Percentiles rank a stretch among this genome's conserved stretches.
phyloP scores from a whole-genome alignment of 2,888 invertebrate species.

The Scaptomyza reducta region DNA sequence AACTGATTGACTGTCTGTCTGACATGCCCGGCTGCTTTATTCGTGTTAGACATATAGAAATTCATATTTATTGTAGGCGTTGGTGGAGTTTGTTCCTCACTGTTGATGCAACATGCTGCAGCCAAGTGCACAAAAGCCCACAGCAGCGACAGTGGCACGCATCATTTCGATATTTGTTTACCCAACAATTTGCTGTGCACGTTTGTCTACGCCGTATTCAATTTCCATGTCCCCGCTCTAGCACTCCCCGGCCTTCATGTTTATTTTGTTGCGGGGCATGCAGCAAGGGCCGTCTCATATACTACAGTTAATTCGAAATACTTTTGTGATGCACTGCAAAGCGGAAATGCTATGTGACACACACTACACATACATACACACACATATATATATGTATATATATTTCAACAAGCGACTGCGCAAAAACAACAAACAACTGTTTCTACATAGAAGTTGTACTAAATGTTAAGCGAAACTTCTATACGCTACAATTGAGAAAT shows the following conservation, averaged over 20 bases:
- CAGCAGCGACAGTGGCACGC: conserved; percentile 57
- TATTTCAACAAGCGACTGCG: conserved; percentile 47
- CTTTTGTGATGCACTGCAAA: conserved; percentile 64
- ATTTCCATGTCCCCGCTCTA: not conserved
- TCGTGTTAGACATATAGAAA: conserved; percentile 26
- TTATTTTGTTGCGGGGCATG: conserved; percentile 17
- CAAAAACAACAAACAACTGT: conserved; percentile 54
- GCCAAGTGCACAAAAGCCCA: conserved; percentile 44
- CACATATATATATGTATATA: conserved; percentile 35
- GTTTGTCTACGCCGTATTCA: conserved; percentile 14
- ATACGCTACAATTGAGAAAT: conserved; percentile 1
- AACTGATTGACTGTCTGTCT: not conserved
- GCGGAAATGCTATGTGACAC: conserved; percentile 66
- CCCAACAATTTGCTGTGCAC: conserved; percentile 61
- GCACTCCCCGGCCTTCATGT: not conserved
- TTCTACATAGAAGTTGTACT: conserved; percentile 10
- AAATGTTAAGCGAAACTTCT: not conserved
- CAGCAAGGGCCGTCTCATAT: conserved; percentile 54
- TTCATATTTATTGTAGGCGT: conserved; percentile 53
- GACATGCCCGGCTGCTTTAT: conserved; percentile 26
- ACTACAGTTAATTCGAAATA: conserved; percentile 66
- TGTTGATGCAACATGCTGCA: conserved; percentile 22
- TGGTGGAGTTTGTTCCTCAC: not conserved
- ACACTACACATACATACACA: no score
- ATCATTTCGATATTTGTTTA: conserved; percentile 70